A percentile compares a stretch with the other conserved stretches of the same genome.
phyloP scores from a whole-genome alignment of 1,140 invertebrate species.

The Heliconius hewitsoni region DNA sequence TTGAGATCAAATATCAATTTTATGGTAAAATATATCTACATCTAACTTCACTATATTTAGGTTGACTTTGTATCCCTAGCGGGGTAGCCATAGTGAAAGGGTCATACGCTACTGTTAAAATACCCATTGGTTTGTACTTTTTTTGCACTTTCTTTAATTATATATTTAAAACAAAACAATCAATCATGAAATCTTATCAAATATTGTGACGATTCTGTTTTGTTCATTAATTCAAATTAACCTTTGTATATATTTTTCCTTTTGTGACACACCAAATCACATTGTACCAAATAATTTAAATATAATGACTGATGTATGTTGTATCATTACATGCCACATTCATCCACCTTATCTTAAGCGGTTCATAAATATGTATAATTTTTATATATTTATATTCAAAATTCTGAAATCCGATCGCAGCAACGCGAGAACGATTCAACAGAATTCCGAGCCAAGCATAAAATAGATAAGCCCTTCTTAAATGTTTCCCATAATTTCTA shows the following conservation, averaged over 20 bases:
- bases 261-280: not conserved
- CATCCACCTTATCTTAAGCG: slow-evolving; percentile 6
- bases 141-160: no score
- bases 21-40: no score
- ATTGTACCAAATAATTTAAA: not conserved
- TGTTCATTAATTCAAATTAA: not conserved
- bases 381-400: slow-evolving; percentile 4
- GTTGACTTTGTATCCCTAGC: no score
- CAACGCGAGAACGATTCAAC: slow-evolving; percentile 1
- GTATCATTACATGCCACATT: not conserved
- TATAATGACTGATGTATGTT: not conserved
- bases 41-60: no score
- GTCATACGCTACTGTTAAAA: no score
- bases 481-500: slow-evolving; percentile 15
- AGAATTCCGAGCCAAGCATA: slow-evolving; percentile 15
- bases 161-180: no score
- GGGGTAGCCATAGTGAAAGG: no score
- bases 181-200: no score
- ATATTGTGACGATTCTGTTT: no score
- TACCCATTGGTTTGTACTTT: no score
- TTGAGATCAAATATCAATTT: no score
- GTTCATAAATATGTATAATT: slow-evolving; percentile 12
- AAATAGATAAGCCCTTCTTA: slow-evolving; percentile 20
- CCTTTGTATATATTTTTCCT: not conserved
- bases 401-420: slow-evolving; percentile 12